Evolutionary conservation across 1,140 invertebrate genomes (phyloP), one percentile per base, ranked within the genome.

Genomic region (Lordiphosa clarofinis): DNA sequence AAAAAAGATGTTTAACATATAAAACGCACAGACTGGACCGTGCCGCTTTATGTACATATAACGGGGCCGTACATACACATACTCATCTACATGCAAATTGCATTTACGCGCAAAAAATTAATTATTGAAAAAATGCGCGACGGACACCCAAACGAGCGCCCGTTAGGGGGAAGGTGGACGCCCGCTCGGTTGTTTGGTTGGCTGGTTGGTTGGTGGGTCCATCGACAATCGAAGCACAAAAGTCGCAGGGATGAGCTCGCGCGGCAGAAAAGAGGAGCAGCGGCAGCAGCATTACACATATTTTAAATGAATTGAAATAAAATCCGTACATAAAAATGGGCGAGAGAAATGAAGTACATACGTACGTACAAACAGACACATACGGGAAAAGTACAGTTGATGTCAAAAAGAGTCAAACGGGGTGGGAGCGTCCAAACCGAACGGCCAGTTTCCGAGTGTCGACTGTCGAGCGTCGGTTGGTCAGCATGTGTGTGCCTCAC

Each of bases 281-380:
- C 12, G 46, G 39, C 24, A 46, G 33, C 52, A 64, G 53, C 76
- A 84, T 82, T 79, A 79, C 75, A 79, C 75, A 74, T 81, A 81
- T 81, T 82, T 81, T 78, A 82, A 82, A 82, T 86, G 78, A 73
- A 82, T 84, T 82, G 78, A 84, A 82, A 82, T 82, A 63, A 84
- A 84, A 84, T 82, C 84, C 72, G 78, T 73, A 69, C 67, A 82
- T 84, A 84, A 76, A 82, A 84, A 76, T 75, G 78, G 47, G 53
- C 58, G 53, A 54, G 62, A 65, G 35, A 68, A 68, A 68, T 66
- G 62, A 68, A 63, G 55, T 68, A 50, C 49, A 59, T 56, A 36
- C 50, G 36, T 21, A 42, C 36, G 39, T 44, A 44, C 3, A 40
- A 9, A 15, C 38, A 15, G 8, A 40, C 7, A 40, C 12, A 15